Conservation (phyloP, 2,113 vertebrate genomes). For the Proteles cristata region DNA sequence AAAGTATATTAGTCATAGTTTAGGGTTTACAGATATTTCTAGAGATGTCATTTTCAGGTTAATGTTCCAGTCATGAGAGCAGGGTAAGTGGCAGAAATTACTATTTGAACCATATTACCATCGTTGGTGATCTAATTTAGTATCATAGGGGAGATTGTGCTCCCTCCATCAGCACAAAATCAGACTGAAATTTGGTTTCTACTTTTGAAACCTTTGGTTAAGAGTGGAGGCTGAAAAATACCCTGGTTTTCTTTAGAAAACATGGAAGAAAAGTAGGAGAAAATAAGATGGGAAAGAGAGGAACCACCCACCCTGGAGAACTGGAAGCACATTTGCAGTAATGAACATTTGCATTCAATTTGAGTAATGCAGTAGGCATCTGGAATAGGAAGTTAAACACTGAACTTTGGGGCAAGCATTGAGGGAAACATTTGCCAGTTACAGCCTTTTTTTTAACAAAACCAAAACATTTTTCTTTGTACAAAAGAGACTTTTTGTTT, state of each 20-base stretch:
- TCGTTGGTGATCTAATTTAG: background rate
- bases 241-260: slow-evolving; percentile 48
- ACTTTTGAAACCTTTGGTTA: slow-evolving; percentile 35
- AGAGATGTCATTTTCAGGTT: slow-evolving; percentile 38
- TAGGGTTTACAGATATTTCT: slow-evolving; percentile 2
- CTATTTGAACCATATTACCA: background rate
- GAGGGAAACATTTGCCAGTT: slow-evolving; percentile 76
- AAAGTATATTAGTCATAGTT: background rate
- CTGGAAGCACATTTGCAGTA: slow-evolving; percentile 54
- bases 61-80: slow-evolving; percentile 35
- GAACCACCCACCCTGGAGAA: background rate
- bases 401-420: slow-evolving; percentile 67
- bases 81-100: background rate
- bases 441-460: slow-evolving; percentile 82
- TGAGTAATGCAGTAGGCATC: slow-evolving; percentile 69
- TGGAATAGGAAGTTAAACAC: slow-evolving; percentile 79
- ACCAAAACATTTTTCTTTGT: slow-evolving; percentile 84
- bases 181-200: slow-evolving; percentile 49
- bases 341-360: slow-evolving; percentile 55
- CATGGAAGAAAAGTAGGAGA: slow-evolving; percentile 25
- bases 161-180: slow-evolving; percentile 15
- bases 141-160: background rate
- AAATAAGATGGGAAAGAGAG: slow-evolving; percentile 5
- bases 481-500: slow-evolving; percentile 70
- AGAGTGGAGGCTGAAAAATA: slow-evolving; percentile 49